These are phyloP conservation scores for Trichoplusia ni DNA, from an alignment of 1,140 invertebrate species.

Conservation along the genomic window DNA sequence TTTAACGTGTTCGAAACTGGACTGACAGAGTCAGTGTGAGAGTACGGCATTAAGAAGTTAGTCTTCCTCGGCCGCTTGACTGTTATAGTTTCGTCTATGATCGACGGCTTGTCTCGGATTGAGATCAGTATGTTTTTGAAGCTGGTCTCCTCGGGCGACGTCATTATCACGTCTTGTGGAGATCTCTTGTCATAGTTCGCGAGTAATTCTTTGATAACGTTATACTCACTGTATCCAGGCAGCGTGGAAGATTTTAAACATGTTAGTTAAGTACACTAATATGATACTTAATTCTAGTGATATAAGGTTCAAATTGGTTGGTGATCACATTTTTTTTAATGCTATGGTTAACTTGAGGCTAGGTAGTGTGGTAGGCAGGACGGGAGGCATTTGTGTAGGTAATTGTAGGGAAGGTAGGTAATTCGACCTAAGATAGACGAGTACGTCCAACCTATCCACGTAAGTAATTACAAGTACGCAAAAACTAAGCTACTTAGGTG, in stretches of 20 bases:
- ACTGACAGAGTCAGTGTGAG: conserved; percentile 62
- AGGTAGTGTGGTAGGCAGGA: too few species aligned
- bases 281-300: too few species aligned
- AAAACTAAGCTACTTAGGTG: too few species aligned
- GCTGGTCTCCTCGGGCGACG: conserved; percentile 66
- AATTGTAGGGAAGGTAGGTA: too few species aligned
- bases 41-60: conserved; percentile 59
- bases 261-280: too few species aligned
- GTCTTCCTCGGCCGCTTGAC: conserved; percentile 61
- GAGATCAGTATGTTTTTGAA: conserved; percentile 76
- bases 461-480: too few species aligned
- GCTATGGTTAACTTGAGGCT: too few species aligned
- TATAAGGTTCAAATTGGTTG: too few species aligned
- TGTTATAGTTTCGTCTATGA: conserved; percentile 65
- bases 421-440: too few species aligned
- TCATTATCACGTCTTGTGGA: conserved; percentile 66
- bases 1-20: conserved; percentile 53
- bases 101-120: conserved; percentile 66
- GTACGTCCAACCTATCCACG: too few species aligned
- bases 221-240: conserved; percentile 75
- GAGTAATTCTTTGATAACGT: conserved; percentile 56
- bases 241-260: conserved; percentile 65
- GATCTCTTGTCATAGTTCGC: conserved; percentile 65
- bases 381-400: too few species aligned
- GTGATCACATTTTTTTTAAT: too few species aligned